Conservation (phyloP, 2,113 vertebrate genomes). For the Lota lota region DNA sequence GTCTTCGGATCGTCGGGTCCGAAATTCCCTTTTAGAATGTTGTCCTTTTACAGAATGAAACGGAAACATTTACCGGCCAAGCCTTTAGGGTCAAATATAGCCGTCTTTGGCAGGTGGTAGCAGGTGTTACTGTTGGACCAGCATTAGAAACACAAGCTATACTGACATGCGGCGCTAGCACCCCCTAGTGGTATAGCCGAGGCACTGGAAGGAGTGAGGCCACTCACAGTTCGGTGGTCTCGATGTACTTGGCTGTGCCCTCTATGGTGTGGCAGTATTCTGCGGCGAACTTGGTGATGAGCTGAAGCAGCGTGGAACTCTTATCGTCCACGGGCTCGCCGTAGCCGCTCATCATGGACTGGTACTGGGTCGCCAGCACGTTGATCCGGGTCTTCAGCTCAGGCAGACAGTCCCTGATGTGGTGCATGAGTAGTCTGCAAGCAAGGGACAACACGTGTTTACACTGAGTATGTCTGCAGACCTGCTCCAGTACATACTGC, state of each 20-base stretch:
- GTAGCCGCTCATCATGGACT: constrained; percentile 92
- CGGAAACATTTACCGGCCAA: background rate
- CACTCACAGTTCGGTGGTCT: constrained; percentile 95
- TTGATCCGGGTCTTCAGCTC: constrained; percentile 98
- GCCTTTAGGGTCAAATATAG: too few relatives aligned
- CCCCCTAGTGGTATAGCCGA: constrained; percentile 16
- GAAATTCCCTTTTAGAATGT: background rate
- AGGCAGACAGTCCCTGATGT: constrained; percentile 96
- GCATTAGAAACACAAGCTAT: too few relatives aligned
- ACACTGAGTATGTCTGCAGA: background rate
- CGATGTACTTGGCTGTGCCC: constrained; percentile 98
- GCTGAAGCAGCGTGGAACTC: constrained; percentile 93
- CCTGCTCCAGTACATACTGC: too few relatives aligned
- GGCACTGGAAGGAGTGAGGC: background rate
- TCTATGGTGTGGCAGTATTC: constrained; percentile 99
- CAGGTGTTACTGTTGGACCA: too few relatives aligned
- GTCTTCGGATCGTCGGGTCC: too few relatives aligned
- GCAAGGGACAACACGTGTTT: background rate
- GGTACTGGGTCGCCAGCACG: constrained; percentile 93
- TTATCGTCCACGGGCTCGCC: constrained; percentile 95
- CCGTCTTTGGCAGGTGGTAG: too few relatives aligned
- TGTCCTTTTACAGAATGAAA: background rate
- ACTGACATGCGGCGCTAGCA: background rate
- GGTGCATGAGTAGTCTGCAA: constrained; percentile 92
- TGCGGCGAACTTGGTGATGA: constrained; percentile 98